Evolutionary conservation across 2,113 vertebrate genomes (phyloP).

Genomic region (Labeo rohita): DNA sequence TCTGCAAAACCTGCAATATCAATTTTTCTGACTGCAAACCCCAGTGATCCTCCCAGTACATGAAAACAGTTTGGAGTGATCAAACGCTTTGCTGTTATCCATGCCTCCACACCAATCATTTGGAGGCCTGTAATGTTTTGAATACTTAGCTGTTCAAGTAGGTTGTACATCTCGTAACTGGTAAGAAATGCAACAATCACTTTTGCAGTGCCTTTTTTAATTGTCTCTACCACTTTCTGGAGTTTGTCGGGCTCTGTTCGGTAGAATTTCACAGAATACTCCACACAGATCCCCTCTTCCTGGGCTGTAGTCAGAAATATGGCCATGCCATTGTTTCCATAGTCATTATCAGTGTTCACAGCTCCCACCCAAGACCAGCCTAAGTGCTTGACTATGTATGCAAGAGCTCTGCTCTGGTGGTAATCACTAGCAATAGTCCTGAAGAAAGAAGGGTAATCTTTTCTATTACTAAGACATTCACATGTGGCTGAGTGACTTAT

Average conservation of each 20-base stretch:
- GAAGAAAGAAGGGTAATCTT: conserved; percentile 66
- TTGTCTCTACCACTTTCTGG: too few relatives aligned
- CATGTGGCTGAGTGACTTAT: conserved; percentile 61
- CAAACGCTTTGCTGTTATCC: conserved; percentile 1
- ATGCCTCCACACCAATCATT: not conserved
- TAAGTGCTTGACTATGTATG: conserved; percentile 59
- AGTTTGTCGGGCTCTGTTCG: too few relatives aligned
- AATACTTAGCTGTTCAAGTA: too few relatives aligned
- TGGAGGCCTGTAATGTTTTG: not conserved
- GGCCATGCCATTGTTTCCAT: conserved; percentile 76
- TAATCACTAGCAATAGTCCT: conserved; percentile 74
- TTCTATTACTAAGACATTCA: not conserved
- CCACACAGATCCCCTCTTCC: conserved; percentile 57
- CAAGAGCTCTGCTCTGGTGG: not conserved
- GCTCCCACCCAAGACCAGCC: conserved; percentile 76
- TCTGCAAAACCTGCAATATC: not conserved
- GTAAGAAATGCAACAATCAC: too few relatives aligned
- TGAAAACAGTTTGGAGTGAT: not conserved
- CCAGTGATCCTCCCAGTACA: not conserved
- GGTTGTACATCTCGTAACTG: too few relatives aligned
- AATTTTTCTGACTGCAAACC: not conserved
- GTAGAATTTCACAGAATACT: too few relatives aligned
- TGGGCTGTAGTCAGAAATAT: conserved; percentile 70
- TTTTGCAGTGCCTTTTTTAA: too few relatives aligned
- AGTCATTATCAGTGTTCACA: conserved; percentile 74